These are phyloP conservation scores for Melanophora roralis DNA, from an alignment of 2,888 invertebrate genomes.

Conservation along the genomic window DNA sequence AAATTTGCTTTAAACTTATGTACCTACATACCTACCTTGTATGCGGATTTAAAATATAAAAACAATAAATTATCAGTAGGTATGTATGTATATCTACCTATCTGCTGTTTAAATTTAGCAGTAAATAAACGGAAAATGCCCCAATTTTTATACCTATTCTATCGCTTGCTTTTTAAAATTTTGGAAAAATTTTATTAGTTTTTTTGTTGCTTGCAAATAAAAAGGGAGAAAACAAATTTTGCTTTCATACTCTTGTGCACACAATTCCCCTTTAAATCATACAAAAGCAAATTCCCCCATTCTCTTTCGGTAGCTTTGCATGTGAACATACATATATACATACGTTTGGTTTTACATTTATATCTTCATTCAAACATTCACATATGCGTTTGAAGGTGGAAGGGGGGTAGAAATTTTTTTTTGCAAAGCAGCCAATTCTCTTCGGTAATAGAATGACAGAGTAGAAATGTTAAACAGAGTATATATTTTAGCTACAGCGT, in stretches of 20 bases:
- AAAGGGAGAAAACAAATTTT: background rate
- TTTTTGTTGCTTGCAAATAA: slow-evolving; percentile 6
- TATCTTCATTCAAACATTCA: too few species aligned
- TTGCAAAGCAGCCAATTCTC: slow-evolving; percentile 12
- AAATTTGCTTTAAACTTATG: background rate
- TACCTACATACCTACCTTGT: too few species aligned
- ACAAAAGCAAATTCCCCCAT: background rate
- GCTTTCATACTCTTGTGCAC: background rate
- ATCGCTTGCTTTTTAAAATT: background rate
- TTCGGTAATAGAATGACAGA: slow-evolving; percentile 24
- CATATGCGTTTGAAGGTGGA: too few species aligned
- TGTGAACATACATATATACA: too few species aligned
- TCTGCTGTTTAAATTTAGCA: background rate
- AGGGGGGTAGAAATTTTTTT: background rate
- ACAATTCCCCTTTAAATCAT: background rate
- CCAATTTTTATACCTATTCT: background rate
- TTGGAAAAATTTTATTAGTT: background rate
- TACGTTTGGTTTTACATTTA: too few species aligned
- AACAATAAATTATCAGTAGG: slow-evolving; percentile 5
- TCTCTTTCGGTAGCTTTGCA: background rate
- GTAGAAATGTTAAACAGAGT: slow-evolving; percentile 2
- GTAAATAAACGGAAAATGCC: background rate
- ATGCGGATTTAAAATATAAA: background rate
- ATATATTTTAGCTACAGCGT: slow-evolving; percentile 56
- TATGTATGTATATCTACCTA: too few species aligned